Evolutionary conservation across 2,888 invertebrate genomes (phyloP).

Genomic region (Pseudococcus viburni): DNA sequence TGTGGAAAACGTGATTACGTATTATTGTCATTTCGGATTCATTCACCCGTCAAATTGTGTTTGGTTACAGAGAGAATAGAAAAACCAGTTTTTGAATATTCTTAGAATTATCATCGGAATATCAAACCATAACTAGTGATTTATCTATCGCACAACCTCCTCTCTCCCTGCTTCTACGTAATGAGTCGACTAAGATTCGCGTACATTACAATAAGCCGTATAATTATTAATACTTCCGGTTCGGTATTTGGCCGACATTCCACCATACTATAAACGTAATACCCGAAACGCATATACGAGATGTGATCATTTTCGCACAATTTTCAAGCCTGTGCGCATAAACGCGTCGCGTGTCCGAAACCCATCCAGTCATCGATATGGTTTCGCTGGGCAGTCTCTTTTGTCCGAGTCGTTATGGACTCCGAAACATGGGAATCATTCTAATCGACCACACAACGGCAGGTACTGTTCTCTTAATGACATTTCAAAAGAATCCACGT

Average conservation of each 20-base stretch:
- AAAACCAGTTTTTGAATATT: constrained; percentile 55
- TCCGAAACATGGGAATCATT: neutral
- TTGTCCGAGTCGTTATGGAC: neutral
- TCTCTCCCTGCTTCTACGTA: neutral
- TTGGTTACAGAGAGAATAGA: neutral
- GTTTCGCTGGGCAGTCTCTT: neutral
- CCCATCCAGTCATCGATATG: neutral
- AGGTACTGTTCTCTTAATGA: neutral
- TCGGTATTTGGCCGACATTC: constrained; percentile 47
- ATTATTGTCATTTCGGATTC: constrained; percentile 51
- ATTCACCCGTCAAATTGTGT: constrained; percentile 54
- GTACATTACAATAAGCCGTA: constrained; percentile 43
- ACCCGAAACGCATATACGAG: constrained; percentile 3
- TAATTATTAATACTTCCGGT: constrained; percentile 50
- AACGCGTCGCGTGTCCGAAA: constrained; percentile 29
- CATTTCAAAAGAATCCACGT: neutral
- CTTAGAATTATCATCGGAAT: constrained; percentile 49
- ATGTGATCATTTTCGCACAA: constrained; percentile 28
- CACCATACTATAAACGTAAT: constrained; percentile 13
- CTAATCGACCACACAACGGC: constrained; percentile 2
- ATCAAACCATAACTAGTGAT: constrained; percentile 51
- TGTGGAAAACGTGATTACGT: constrained; percentile 34
- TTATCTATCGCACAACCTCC: constrained; percentile 42
- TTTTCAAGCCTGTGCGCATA: constrained; percentile 2
- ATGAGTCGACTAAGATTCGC: constrained; percentile 39